Percentiles rank a stretch among this genome's conserved stretches.
Evolutionary conservation across 2,113 vertebrate genomes (phyloP).

Genomic region (Orientallactaga bullata): DNA sequence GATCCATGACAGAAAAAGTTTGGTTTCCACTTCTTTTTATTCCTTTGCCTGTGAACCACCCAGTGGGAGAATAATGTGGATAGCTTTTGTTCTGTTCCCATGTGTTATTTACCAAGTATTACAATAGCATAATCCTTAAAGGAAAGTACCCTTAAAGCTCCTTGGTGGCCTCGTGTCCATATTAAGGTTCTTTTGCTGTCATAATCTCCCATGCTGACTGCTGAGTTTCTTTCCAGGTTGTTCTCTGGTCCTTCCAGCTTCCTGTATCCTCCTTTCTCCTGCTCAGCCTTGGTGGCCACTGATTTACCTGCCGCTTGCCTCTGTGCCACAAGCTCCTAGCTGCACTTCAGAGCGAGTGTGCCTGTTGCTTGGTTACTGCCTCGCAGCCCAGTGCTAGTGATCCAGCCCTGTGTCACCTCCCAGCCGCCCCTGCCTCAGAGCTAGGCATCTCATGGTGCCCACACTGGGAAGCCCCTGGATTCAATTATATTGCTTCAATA

Average conservation of each 20-base stretch:
- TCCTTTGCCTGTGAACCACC: neutral
- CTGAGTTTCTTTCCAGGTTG: neutral
- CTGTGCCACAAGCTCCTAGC: neutral
- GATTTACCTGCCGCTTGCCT: neutral
- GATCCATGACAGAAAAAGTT: neutral
- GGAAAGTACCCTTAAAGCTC: neutral
- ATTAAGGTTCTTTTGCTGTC: neutral
- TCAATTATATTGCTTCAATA: slow-evolving; percentile 1
- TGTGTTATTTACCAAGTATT: neutral
- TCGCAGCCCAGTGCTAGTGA: neutral
- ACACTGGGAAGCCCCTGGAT: neutral
- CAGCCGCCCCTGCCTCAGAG: neutral
- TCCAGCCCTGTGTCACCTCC: neutral
- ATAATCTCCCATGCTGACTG: neutral
- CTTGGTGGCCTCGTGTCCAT: neutral
- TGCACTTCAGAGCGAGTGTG: neutral
- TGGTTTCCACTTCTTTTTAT: neutral
- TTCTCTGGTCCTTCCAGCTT: neutral
- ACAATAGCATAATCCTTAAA: slow-evolving; percentile 39
- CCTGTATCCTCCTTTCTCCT: neutral
- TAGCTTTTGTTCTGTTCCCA: neutral
- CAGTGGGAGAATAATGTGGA: neutral
- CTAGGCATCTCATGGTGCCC: neutral
- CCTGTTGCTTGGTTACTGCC: slow-evolving; percentile 57
- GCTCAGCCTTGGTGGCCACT: neutral